Conservation (phyloP, 2,797 vertebrate genomes). For the Salmo trutta region DNA sequence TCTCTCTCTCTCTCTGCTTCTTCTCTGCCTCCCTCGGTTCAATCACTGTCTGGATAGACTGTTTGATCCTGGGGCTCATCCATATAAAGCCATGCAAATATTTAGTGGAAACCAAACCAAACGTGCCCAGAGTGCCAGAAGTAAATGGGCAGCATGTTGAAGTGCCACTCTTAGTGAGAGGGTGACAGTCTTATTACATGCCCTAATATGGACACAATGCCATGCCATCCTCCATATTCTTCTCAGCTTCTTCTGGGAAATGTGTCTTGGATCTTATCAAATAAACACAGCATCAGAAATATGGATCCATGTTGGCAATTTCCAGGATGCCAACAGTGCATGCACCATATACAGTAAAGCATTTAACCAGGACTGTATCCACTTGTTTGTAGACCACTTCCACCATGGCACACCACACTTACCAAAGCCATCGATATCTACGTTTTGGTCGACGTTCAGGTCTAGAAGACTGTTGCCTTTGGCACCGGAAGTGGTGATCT, state of each 20-base stretch:
- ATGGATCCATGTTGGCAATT: neutral
- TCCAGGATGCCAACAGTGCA: neutral
- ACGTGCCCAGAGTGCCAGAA: too few species aligned
- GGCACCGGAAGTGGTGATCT: conserved; percentile 74
- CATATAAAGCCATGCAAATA: conserved; percentile 1
- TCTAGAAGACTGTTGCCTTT: conserved; percentile 81
- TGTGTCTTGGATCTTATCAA: neutral
- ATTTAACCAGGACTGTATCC: neutral
- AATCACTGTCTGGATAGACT: neutral
- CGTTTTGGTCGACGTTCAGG: conserved; percentile 78
- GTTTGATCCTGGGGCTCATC: neutral
- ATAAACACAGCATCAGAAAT: neutral
- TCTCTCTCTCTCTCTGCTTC: neutral
- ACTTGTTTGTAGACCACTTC: neutral
- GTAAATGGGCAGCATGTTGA: neutral
- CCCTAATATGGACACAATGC: conserved; percentile 3
- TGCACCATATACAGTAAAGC: too few species aligned
- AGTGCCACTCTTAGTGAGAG: neutral
- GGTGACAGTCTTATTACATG: neutral
- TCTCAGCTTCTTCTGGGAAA: neutral
- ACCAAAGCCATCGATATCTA: conserved; percentile 87
- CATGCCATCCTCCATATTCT: neutral
- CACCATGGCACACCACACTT: conserved; percentile 48
- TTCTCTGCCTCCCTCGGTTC: too few species aligned
- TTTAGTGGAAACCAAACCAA: neutral